Conservation (phyloP, 2,888 invertebrate genomes). For the Metacarcinus magister region DNA sequence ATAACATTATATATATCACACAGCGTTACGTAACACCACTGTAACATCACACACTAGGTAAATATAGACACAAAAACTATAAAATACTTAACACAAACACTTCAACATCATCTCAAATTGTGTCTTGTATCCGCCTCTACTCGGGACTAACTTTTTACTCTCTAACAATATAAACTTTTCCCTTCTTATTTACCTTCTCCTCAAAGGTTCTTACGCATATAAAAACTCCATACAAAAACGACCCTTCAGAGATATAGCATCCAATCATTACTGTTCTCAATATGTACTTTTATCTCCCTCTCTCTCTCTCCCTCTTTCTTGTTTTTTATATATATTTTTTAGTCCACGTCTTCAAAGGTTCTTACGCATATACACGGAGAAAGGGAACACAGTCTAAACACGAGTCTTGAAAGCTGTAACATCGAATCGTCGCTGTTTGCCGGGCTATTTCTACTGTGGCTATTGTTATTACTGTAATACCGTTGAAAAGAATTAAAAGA, state of each 20-base stretch:
- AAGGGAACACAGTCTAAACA: neutral
- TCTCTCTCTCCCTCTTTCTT: neutral
- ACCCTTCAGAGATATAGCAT: neutral
- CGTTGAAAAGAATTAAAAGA: conserved; percentile 10
- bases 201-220: neutral
- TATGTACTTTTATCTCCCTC: neutral
- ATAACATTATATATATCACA: too few relatives aligned
- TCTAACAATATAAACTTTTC: neutral
- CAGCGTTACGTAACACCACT: too few relatives aligned
- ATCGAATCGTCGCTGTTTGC: neutral
- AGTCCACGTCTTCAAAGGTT: neutral
- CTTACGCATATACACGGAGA: neutral
- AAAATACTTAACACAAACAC: neutral
- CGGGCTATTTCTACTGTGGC: neutral
- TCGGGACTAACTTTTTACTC: neutral
- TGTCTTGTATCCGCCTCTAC: neutral
- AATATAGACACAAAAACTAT: neutral
- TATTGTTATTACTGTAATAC: neutral
- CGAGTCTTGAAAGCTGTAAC: neutral
- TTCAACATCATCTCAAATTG: neutral
- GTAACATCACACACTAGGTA: neutral
- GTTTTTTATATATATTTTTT: too few relatives aligned
- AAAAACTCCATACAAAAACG: neutral
- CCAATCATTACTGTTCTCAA: neutral
- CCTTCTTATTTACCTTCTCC: neutral